Base-by-base conservation (phyloP, 1,140 invertebrate species). In the Papilio machaon region DNA sequence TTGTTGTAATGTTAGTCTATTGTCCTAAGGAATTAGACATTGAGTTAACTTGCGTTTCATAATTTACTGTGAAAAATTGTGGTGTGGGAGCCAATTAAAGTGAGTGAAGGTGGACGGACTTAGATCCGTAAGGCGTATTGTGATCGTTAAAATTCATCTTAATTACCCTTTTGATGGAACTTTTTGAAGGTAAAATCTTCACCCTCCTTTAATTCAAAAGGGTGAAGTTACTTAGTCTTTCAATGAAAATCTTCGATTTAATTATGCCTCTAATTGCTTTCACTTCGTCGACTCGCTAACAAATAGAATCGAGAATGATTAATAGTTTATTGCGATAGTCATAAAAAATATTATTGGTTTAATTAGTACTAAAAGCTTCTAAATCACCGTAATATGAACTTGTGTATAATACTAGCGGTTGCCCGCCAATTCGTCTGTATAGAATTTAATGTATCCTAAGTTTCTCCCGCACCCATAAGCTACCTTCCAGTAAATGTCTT, bases 21-120 rank as follows among this genome's bases (percentile, higher is more conserved):
- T 92, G 91, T 91, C 89, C 88, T 88, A 88, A 86, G 84, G 88
- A 92, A 91, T 92, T 91, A 89, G 86, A 89, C 87, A 90, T 89
- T 86, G 86, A 86, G 84, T 86, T 85, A 88, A 87, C 82, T 85
- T 88, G 89, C 87, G 88, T 84, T 86, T 87, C 87, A 83, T 82
- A 90, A 91, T 90, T 91, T 92, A 84, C 84, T 88, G 83, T 88
- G 87, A 90, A 89, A 88, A 86, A 86, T 87, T 89, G 82, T 82
- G 81, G 82, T 85, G 86, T 91, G 86, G 85, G 86, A 85, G 81
- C 84, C 86, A 90, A 89, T 87, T 86, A 86, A 85, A 78, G 81
- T 81, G 75, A 82, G 70, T 80, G 82, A 85, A 83, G 82, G 83
- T 84, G 82, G 83, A 80, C 78, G 70, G 79, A 77, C 82, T 70